Percentiles rank a stretch among this genome's conserved stretches.
Evolutionary conservation across 2,888 invertebrate species (phyloP).

Genomic region (Opisthograptis luteolata): DNA sequence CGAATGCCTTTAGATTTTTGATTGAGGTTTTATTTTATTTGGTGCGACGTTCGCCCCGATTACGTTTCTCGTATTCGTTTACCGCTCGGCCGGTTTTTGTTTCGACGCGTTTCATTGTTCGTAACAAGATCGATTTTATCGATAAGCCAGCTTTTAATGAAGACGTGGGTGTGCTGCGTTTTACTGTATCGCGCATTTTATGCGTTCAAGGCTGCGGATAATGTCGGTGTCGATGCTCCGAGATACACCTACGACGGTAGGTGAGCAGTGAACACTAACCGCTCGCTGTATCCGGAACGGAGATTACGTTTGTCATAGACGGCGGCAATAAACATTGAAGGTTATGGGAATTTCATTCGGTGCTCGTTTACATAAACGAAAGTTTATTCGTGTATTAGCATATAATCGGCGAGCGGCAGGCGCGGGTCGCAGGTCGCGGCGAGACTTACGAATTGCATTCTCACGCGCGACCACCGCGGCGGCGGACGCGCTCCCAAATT

Average conservation of each 20-base stretch:
- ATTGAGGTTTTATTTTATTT: conserved; percentile 82
- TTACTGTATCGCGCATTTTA: conserved; percentile 52
- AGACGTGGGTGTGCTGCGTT: conserved; percentile 74
- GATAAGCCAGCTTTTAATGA: conserved; percentile 78
- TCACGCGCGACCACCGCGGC: conserved; percentile 59
- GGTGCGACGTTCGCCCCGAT: conserved; percentile 74
- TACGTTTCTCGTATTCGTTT: conserved; percentile 81
- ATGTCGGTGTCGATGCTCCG: conserved; percentile 7
- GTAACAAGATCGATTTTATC: conserved; percentile 79
- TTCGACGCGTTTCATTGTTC: conserved; percentile 80
- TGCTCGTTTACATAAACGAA: conserved; percentile 53
- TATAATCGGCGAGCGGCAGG: conserved; percentile 56
- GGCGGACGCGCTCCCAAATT: conserved; percentile 24
- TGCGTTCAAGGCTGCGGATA: conserved; percentile 39
- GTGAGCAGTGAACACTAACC: too few species aligned
- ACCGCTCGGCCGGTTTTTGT: conserved; percentile 77
- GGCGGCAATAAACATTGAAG: conserved; percentile 33
- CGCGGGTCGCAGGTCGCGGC: conserved; percentile 56
- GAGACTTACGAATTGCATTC: conserved; percentile 68
- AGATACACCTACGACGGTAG: conserved; percentile 17
- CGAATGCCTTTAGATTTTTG: conserved; percentile 80
- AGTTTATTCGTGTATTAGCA: conserved; percentile 66
- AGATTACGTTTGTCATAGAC: conserved; percentile 22
- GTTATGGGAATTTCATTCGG: conserved; percentile 39
- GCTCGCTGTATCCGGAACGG: too few species aligned